Percentiles rank a stretch among this genome's conserved stretches.
Conservation (phyloP, 2,113 vertebrate genomes). For the Ramphastos sulfuratus region DNA sequence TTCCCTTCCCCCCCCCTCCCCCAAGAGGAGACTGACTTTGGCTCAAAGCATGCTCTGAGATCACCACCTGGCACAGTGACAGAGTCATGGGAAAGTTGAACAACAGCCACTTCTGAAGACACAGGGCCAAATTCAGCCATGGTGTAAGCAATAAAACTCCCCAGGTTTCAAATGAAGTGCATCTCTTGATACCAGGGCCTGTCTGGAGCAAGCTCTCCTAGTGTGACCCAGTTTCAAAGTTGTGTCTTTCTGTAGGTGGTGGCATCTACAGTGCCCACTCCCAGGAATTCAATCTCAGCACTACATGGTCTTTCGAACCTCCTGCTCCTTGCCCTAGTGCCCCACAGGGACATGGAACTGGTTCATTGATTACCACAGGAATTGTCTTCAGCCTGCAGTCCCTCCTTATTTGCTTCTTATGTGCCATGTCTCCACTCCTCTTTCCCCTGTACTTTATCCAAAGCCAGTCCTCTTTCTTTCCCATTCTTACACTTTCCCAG, state of each 20-base stretch:
- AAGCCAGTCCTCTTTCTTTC: not conserved
- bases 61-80: constrained; percentile 66
- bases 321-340: not conserved
- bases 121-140: constrained; percentile 41
- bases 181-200: not conserved
- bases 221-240: not conserved
- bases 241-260: not conserved
- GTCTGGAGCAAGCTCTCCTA: not conserved
- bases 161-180: not conserved
- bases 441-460: not conserved
- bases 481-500: not conserved
- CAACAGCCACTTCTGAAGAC: constrained; percentile 57
- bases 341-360: not conserved
- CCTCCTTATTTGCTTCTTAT: not conserved
- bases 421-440: not conserved
- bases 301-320: not conserved
- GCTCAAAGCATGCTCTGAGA: constrained; percentile 48
- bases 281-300: not conserved
- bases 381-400: not conserved
- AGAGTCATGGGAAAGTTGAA: constrained; percentile 72
- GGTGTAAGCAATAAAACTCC: not conserved
- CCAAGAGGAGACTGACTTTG: constrained; percentile 18
- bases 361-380: not conserved
- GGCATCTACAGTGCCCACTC: not conserved
- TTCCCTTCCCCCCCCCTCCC: not conserved